Base-by-base conservation (phyloP, 2,797 vertebrate genomes). In the Mus minutoides region DNA sequence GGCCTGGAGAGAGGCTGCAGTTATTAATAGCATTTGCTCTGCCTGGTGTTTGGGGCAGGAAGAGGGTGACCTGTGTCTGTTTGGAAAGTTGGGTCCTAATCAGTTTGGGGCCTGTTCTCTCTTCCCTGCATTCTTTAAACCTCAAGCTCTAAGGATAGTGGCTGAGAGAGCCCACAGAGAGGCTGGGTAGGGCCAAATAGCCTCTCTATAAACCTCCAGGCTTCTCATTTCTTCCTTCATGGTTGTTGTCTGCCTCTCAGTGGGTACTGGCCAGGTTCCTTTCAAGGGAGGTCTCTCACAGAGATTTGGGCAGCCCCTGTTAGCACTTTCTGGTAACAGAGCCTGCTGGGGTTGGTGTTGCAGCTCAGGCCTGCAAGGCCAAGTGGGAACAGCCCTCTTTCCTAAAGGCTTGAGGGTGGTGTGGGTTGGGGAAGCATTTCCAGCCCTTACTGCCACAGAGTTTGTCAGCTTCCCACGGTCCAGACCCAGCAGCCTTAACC, bases 21-120 rank as follows among this genome's bases (percentile, higher is more conserved):
- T 69, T 97, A 95, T 97, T 97, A 96, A 96, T 85, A 85, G 90
- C 24, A 0, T 83, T 97, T 97, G 96, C 94, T 88, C 80, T 37
- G 91, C 93, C 97, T 96, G 93, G 97, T 87, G 78, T 96, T 97
- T 90, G 93, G 97, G 82, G 71, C 46, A 91, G 86, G 31, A 96
- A 94, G 82, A 24, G 31, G 94, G 49, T 67, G 31, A 79, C 89
- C 90, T 84, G 31, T 1, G 12, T 26, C 83, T 84, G 89, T 90
- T 26, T n/a, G 56, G 90, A 79, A 83, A 78, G 43, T 54, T 67
- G 91, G 62, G 34, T 60, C 64, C 60, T 85, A 40, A 92, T 89
- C 67, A 62, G 26, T 71, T 62, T 84, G 76, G 73, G 29, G 60
- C 14, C 79, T 8, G 6, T 1, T 95, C 88, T 96, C 77, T 79